Percentiles rank a stretch among this genome's conserved stretches.
Conservation (phyloP, 2,797 vertebrate species). For the Phrynocephalus guinanensis region DNA sequence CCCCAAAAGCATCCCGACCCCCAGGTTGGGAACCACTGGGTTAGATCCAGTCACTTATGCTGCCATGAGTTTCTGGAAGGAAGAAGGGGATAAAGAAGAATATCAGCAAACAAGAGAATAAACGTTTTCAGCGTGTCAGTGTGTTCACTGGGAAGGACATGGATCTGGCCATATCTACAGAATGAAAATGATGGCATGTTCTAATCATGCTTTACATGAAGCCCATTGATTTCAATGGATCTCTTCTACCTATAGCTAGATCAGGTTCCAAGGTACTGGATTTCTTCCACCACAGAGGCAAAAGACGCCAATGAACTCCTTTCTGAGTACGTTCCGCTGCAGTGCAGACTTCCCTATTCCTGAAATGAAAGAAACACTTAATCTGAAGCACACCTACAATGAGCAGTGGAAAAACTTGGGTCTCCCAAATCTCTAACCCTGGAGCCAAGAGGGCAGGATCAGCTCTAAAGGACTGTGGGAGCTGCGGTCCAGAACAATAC, state of each 20-base stretch:
- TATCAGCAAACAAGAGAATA: neutral
- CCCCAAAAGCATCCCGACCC: no score
- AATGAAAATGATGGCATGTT: neutral
- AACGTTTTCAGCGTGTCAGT: neutral
- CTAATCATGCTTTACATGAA: neutral
- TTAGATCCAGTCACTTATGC: neutral
- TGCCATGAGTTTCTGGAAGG: no score
- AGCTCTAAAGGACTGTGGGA: no score
- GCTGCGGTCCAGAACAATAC: no score
- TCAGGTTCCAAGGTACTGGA: neutral
- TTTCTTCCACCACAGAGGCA: neutral
- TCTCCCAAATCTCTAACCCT: no score
- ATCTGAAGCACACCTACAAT: neutral
- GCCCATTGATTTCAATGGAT: neutral
- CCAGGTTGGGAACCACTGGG: no score
- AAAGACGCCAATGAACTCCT: neutral
- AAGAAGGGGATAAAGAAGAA: neutral
- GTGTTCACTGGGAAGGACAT: neutral
- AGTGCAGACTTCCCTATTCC: neutral
- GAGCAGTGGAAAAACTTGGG: no score
- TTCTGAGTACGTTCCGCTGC: neutral
- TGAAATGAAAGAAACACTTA: neutral
- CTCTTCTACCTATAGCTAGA: neutral
- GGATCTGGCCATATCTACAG: neutral
- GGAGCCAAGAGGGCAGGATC: no score